Conservation (phyloP, 2,888 invertebrate genomes). For the Drosophila hamatofila region DNA sequence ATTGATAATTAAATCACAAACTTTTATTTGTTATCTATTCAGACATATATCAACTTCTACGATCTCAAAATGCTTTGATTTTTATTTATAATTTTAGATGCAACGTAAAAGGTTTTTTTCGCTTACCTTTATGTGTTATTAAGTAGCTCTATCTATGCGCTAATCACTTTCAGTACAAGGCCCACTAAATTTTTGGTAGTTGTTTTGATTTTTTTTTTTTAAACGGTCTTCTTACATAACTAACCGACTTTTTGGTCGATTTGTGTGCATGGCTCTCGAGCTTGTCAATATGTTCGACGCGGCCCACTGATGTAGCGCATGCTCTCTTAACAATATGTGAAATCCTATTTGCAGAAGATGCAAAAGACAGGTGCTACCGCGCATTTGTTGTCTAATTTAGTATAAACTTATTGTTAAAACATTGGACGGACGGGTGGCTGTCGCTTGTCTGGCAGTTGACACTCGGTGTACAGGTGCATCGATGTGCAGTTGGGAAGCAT, state of each 20-base stretch:
- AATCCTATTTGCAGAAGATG: conserved; percentile 17
- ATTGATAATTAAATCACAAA: neutral
- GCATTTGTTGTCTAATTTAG: conserved; percentile 46
- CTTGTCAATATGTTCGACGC: neutral
- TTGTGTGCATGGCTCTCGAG: conserved; percentile 1
- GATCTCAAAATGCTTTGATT: neutral
- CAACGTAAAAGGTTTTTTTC: neutral
- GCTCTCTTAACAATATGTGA: conserved; percentile 5
- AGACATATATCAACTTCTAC: neutral
- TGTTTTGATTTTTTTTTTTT: neutral
- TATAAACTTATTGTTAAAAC: conserved; percentile 43
- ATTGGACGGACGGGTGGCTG: conserved; percentile 29
- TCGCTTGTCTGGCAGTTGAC: conserved; percentile 48
- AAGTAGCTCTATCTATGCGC: neutral
- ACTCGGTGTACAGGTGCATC: conserved; percentile 58
- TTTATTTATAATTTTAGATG: neutral
- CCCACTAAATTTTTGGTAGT: neutral
- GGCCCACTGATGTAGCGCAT: conserved; percentile 4
- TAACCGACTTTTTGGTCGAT: neutral
- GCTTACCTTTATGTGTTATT: neutral
- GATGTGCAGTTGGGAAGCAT: conserved; percentile 28
- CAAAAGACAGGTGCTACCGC: conserved; percentile 41
- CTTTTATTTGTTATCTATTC: neutral
- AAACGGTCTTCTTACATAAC: neutral
- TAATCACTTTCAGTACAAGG: neutral